Conservation (phyloP, 2,113 vertebrate genomes). For the Leucoraja erinaceus region DNA sequence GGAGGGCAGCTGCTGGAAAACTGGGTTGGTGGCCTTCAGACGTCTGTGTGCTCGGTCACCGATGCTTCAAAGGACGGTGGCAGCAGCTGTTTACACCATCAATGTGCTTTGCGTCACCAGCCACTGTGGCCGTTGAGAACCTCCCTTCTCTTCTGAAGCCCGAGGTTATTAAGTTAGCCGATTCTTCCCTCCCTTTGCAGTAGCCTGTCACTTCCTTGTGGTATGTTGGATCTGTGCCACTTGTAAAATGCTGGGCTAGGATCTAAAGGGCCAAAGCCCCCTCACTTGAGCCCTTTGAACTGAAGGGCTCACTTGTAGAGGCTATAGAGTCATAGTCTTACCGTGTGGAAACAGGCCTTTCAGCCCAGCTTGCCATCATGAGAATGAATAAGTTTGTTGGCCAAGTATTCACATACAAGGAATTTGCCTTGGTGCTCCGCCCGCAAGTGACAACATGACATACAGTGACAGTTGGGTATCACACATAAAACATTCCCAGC, state of each 20-base stretch:
- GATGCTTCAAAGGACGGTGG: conserved; percentile 51
- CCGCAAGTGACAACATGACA: too few species aligned
- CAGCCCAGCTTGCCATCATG: too few species aligned
- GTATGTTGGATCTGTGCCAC: conserved; percentile 44
- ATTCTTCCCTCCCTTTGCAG: too few species aligned
- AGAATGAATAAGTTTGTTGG: too few species aligned
- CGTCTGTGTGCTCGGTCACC: conserved; percentile 47
- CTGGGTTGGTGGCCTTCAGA: conserved; percentile 48
- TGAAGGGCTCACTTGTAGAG: not conserved
- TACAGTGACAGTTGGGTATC: too few species aligned
- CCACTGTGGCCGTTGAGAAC: conserved; percentile 63
- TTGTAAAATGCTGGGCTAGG: not conserved
- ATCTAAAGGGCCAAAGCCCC: not conserved
- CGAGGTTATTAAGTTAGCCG: conserved; percentile 36
- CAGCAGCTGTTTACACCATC: conserved; percentile 54
- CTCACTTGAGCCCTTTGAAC: not conserved
- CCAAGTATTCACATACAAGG: too few species aligned
- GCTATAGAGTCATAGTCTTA: too few species aligned
- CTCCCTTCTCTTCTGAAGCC: conserved; percentile 52
- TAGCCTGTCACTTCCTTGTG: too few species aligned
- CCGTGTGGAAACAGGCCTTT: too few species aligned
- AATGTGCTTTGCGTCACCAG: conserved; percentile 54
- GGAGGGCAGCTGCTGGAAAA: conserved; percentile 41
- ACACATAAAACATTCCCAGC: too few species aligned
- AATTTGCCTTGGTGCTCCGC: too few species aligned